These are phyloP conservation scores for Rhynchonycteris naso DNA, from an alignment of 2,797 vertebrate species.

Conservation along the genomic window DNA sequence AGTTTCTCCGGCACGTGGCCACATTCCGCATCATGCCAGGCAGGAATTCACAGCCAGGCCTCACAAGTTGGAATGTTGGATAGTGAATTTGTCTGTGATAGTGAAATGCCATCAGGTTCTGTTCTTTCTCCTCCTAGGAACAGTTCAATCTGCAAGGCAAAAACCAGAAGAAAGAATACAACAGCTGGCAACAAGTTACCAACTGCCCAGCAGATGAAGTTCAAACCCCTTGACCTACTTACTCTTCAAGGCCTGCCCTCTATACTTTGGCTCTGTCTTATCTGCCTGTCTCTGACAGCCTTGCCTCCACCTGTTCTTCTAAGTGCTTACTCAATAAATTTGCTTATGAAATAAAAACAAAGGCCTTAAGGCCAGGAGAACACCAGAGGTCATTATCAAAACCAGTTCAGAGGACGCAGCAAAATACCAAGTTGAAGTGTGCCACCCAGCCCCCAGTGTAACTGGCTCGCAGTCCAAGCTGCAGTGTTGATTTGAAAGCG, in stretches of 20 bases:
- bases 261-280: neutral
- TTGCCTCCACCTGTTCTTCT: conserved; percentile 24
- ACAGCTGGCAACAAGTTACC: neutral
- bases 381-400: conserved; percentile 62
- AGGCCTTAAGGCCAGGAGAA: conserved; percentile 43
- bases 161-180: conserved; percentile 32
- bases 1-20: neutral
- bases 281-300: conserved; percentile 9
- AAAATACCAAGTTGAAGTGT: conserved; percentile 25
- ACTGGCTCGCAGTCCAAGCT: neutral
- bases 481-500: neutral
- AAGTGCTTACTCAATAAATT: conserved; percentile 64
- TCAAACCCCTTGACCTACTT: neutral
- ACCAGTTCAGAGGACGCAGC: conserved; percentile 31
- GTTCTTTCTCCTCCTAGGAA: conserved; percentile 22
- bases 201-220: neutral
- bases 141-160: neutral
- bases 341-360: conserved; percentile 70
- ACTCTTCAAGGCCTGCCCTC: neutral
- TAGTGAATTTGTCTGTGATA: conserved; percentile 35
- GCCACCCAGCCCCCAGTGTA: neutral
- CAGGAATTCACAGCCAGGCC: neutral
- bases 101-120: conserved; percentile 36
- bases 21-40: neutral
- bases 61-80: conserved; percentile 30